A percentile compares a stretch with the other conserved stretches of the same genome.
These are phyloP conservation scores for Morone saxatilis DNA, from an alignment of 2,113 vertebrate species.

Conservation along the genomic window DNA sequence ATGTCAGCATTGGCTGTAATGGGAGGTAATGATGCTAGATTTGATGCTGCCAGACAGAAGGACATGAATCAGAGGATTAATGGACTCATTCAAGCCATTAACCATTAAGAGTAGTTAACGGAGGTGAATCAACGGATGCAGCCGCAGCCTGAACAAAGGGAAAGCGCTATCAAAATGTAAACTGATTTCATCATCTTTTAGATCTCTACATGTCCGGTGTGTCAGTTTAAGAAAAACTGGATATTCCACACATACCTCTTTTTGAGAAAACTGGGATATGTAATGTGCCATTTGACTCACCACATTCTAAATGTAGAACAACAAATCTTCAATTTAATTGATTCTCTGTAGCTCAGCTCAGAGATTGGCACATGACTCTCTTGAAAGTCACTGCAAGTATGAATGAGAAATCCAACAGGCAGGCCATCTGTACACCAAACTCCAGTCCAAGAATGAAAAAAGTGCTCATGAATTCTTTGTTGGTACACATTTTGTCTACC, in stretches of 20 bases:
- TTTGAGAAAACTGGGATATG: constrained; percentile 40
- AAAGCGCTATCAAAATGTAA: constrained; percentile 19
- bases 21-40: constrained; percentile 68
- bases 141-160: constrained; percentile 39
- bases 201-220: constrained; percentile 3
- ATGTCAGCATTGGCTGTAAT: constrained; percentile 64
- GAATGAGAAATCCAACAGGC: constrained; percentile 54
- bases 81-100: constrained; percentile 71
- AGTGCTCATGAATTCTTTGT: constrained; percentile 36
- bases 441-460: constrained; percentile 56
- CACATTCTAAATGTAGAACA: constrained; percentile 52
- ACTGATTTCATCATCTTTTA: constrained; percentile 32
- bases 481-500: constrained; percentile 10
- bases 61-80: constrained; percentile 74
- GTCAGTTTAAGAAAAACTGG: constrained; percentile 6
- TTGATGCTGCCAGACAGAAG: constrained; percentile 70
- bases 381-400: constrained; percentile 46
- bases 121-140: constrained; percentile 46
- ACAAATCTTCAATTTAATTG: constrained; percentile 59
- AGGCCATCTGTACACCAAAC: constrained; percentile 51
- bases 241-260: constrained; percentile 6
- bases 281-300: constrained; percentile 25
- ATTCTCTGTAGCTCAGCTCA: constrained; percentile 46
- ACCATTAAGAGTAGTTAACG: constrained; percentile 61
- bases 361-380: constrained; percentile 43